Evolutionary conservation across 2,888 invertebrate species (phyloP).

Genomic region (Hoplodrina ambigua): DNA sequence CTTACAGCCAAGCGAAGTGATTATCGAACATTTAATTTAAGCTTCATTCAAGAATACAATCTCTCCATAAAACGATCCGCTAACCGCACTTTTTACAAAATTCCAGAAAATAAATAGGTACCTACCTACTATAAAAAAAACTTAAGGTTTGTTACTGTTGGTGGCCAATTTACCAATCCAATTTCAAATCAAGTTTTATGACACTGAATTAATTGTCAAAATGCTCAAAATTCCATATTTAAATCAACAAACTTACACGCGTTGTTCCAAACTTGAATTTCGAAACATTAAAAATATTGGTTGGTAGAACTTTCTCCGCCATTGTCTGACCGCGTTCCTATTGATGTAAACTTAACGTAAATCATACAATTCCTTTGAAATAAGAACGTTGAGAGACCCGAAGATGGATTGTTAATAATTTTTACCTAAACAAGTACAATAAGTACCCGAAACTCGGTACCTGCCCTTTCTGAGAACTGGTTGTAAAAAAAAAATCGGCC

Average conservation of each 20-base stretch:
- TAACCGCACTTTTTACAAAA: no score
- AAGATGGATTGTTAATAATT: conserved; percentile 57
- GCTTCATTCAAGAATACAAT: no score
- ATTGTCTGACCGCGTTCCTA: conserved; percentile 55
- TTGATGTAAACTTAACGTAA: conserved; percentile 58
- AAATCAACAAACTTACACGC: conserved; percentile 24
- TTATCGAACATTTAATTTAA: no score
- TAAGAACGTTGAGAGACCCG: conserved; percentile 41
- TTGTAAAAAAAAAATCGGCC: conserved; percentile 42
- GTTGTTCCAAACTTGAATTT: conserved; percentile 40
- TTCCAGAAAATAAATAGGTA: no score
- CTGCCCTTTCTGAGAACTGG: conserved; percentile 57
- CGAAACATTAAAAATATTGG: conserved; percentile 47
- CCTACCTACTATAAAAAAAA: no score
- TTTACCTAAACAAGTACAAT: conserved; percentile 60
- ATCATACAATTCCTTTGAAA: conserved; percentile 62
- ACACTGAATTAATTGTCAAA: not conserved
- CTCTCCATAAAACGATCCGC: no score
- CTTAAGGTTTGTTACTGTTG: no score
- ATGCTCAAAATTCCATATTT: conserved; percentile 16
- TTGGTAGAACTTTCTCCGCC: conserved; percentile 54
- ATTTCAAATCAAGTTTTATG: no score
- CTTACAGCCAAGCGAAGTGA: no score
- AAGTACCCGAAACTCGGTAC: conserved; percentile 54
- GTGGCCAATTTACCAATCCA: no score